Percentiles rank a stretch among this genome's conserved stretches.
Evolutionary conservation across 2,797 vertebrate genomes (phyloP).

Genomic region (Argyrosomus regius): DNA sequence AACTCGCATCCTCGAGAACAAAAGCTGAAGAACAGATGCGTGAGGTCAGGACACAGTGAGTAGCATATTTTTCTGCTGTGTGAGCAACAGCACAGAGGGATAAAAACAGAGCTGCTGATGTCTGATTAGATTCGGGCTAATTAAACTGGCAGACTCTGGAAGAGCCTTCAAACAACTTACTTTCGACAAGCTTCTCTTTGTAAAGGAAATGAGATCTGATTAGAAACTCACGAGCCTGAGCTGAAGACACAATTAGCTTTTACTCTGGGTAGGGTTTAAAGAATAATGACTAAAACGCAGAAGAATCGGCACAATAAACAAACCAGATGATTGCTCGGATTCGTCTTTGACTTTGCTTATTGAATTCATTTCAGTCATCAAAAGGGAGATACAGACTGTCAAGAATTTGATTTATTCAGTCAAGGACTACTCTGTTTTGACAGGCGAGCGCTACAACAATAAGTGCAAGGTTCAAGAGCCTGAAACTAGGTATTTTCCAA

Average conservation of each 20-base stretch:
- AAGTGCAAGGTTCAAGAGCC: conserved; percentile 5
- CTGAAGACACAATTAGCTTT: conserved; percentile 25
- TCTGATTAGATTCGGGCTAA: conserved; percentile 76
- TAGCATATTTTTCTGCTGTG: conserved; percentile 77
- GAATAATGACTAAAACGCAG: conserved; percentile 9
- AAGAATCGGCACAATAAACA: conserved; percentile 5
- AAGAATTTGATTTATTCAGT: conserved; percentile 10
- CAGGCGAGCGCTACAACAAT: background rate
- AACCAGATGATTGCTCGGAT: background rate
- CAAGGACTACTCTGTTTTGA: background rate
- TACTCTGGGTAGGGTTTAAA: conserved; percentile 8
- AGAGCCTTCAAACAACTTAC: conserved; percentile 65
- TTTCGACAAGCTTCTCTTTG: conserved; percentile 52
- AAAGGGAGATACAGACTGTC: conserved; percentile 12
- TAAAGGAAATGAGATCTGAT: conserved; percentile 53
- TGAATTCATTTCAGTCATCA: conserved; percentile 18
- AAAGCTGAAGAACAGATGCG: conserved; percentile 71
- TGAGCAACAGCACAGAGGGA: conserved; percentile 67
- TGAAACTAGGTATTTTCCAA: conserved; percentile 38
- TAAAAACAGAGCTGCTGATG: conserved; percentile 62
- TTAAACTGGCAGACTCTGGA: conserved; percentile 66
- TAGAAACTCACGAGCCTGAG: conserved; percentile 33
- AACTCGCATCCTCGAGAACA: conserved; percentile 65
- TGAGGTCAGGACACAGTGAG: conserved; percentile 70
- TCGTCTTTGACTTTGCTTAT: background rate